Conservation (phyloP, 2,113 vertebrate genomes). For the Callocephalon fimbriatum region DNA sequence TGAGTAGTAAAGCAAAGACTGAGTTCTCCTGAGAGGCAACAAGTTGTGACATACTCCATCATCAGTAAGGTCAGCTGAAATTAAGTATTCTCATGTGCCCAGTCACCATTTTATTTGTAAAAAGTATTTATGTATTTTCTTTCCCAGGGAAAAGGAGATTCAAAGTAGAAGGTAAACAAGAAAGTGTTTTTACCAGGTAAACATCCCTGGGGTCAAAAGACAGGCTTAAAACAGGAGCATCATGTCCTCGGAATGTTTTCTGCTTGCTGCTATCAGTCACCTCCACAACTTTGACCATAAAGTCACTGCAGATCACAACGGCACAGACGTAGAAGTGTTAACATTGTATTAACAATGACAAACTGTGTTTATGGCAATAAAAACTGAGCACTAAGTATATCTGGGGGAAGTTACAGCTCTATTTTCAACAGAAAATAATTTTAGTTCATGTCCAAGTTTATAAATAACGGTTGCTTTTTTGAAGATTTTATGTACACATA, state of each 20-base stretch:
- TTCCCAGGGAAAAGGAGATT: neutral
- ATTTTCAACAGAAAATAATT: neutral
- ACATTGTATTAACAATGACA: neutral
- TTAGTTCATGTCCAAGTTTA: neutral
- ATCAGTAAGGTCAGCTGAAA: neutral
- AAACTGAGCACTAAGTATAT: neutral
- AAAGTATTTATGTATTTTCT: neutral
- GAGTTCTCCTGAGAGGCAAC: neutral
- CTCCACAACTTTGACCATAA: conserved; percentile 93
- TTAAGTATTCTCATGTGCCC: neutral
- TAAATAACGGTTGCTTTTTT: neutral
- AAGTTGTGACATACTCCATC: neutral
- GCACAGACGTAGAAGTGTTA: neutral
- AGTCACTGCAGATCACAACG: conserved; percentile 83
- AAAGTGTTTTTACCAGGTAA: conserved; percentile 85
- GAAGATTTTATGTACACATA: neutral
- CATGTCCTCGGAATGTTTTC: conserved; percentile 92
- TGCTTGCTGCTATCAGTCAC: conserved; percentile 92
- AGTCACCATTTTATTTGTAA: neutral
- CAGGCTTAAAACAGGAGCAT: conserved; percentile 92
- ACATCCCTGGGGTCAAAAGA: conserved; percentile 90
- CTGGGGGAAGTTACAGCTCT: neutral
- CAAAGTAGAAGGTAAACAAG: neutral
- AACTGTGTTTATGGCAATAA: neutral
- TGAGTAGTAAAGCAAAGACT: neutral